Percentiles rank a stretch among this genome's conserved stretches.
Evolutionary conservation across 2,113 vertebrate species (phyloP).

Genomic region (Steatornis caripensis): DNA sequence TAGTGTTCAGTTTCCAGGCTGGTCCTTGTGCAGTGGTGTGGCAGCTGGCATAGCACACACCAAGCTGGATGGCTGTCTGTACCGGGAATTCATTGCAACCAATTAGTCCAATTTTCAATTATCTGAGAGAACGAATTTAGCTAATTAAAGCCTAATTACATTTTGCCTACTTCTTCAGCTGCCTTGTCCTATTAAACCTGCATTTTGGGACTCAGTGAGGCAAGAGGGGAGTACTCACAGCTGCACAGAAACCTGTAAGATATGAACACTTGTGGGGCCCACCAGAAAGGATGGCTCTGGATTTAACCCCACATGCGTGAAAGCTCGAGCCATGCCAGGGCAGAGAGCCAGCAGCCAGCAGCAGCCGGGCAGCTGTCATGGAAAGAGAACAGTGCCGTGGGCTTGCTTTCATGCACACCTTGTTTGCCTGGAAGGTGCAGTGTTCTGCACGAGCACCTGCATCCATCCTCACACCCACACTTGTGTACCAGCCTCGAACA

Average conservation of each 20-base stretch:
- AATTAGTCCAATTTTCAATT: constrained; percentile 50
- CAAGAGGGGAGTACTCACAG: neutral
- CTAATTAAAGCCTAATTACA: constrained; percentile 54
- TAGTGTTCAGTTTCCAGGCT: neutral
- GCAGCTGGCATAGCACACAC: neutral
- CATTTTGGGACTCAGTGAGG: neutral
- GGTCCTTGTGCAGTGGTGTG: neutral
- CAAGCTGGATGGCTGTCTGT: neutral
- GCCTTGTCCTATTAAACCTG: constrained; percentile 17
- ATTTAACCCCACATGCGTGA: neutral
- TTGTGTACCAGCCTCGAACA: neutral
- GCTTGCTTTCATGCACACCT: neutral
- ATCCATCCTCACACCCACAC: neutral
- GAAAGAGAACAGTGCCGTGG: neutral
- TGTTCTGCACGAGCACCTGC: neutral
- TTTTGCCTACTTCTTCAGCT: constrained; percentile 32
- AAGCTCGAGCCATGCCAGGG: neutral
- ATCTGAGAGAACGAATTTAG: neutral
- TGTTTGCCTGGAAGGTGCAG: neutral
- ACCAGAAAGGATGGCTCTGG: neutral
- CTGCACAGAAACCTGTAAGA: neutral
- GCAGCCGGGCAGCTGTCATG: neutral
- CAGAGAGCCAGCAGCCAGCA: neutral
- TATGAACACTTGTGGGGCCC: neutral
- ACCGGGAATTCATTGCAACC: constrained; percentile 19